Evolutionary conservation across 2,113 vertebrate genomes (phyloP), one percentile per base, ranked within the genome.

Genomic region (Aphelocoma coerulescens): DNA sequence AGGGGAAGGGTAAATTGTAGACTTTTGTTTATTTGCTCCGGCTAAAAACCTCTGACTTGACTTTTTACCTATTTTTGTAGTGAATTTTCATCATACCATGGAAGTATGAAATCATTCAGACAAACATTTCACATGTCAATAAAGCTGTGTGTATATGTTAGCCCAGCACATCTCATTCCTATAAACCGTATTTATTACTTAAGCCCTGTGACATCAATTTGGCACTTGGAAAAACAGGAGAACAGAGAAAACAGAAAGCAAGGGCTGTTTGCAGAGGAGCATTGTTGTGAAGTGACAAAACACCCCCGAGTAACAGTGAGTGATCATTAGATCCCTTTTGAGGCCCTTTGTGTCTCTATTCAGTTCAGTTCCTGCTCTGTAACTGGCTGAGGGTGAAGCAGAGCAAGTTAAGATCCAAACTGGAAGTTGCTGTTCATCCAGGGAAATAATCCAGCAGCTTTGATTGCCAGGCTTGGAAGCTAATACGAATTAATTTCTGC

Each of bases 11-110:
- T 94, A 89, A 92, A 91, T 86, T 81, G 79, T 65, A 86, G 92
- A 84, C 85, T 95, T 83, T 22, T 86, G 90, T 96, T 95, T 95
- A 90, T 97, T 93, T 96, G 73, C 68, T 90, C 82, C 49, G 3
- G 71, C 68, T 91, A 84, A 94, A 94, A 96, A 74, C 27, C 61
- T 94, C 93, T 62, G 61, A 61, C 76, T 93, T 96, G 95, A 91
- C 91, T 78, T 96, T 92, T 93, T 93, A 95, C 91, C 94, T 96
- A 91, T 95, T 96, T 96, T 96, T 91, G 37, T 74, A 94, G 69
- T 24, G 93, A 78, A 88, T 94, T 95, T 96, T 95, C 76, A 35
- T 95, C 95, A 69, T 93, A 16, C 83, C 84, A 33, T 54, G 63
- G 41, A 78, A 94, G 92, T 39, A 93, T 91, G 94, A 93, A 96